Conservation (phyloP, 2,888 invertebrate species). For the Marasmarcha lunaedactyla region DNA sequence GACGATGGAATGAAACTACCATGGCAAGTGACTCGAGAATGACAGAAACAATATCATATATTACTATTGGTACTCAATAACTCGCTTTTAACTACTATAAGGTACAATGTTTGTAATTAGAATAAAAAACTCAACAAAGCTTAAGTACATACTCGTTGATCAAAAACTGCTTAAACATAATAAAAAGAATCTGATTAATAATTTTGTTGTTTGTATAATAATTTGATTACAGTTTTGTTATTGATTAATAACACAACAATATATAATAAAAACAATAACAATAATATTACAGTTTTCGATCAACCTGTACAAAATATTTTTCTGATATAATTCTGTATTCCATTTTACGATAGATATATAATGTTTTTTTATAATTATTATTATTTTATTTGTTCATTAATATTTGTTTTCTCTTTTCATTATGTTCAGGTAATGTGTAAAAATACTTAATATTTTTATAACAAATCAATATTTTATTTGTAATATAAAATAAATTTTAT, state of each 20-base stretch:
- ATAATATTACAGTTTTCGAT: constrained; percentile 14
- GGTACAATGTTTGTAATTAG: constrained; percentile 63
- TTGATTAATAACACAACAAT: background rate
- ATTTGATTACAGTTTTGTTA: too few relatives aligned
- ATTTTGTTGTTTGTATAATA: too few relatives aligned
- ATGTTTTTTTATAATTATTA: background rate
- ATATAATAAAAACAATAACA: background rate
- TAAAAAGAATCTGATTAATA: background rate
- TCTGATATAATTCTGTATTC: constrained; percentile 51
- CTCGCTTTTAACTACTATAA: constrained; percentile 49
- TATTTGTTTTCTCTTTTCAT: constrained; percentile 44
- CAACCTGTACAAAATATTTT: constrained; percentile 42
- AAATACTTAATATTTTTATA: constrained; percentile 60
- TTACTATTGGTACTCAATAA: constrained; percentile 63
- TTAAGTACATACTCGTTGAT: constrained; percentile 24
- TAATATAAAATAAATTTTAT: constrained; percentile 54
- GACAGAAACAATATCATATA: constrained; percentile 68
- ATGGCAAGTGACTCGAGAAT: constrained; percentile 69
- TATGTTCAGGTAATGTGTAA: constrained; percentile 62
- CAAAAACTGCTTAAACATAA: constrained; percentile 19
- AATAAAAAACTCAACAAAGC: constrained; percentile 62
- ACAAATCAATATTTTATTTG: constrained; percentile 53
- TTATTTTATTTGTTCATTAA: constrained; percentile 7
- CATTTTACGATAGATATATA: constrained; percentile 51
- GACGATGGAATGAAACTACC: constrained; percentile 45